Conservation (phyloP, 35 echinoderm and acorn worm genomes). For the Amphiura filiformis region DNA sequence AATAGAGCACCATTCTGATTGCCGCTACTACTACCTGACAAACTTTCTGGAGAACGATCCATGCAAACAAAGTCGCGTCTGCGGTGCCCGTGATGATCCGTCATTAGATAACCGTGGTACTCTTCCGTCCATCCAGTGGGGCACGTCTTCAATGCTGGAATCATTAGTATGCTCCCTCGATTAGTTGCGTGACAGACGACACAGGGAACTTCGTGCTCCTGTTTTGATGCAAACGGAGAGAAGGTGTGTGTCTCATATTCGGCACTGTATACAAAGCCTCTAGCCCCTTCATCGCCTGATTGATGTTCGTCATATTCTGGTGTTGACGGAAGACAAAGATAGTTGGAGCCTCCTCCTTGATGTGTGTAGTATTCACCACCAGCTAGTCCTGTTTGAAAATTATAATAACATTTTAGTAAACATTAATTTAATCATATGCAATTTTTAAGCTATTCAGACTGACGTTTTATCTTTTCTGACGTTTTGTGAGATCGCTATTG, state of each 20-base stretch:
- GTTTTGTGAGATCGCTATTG: no score
- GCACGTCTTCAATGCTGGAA: constrained; percentile 19
- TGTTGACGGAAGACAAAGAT: constrained; percentile 26
- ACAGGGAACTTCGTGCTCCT: constrained; percentile 30
- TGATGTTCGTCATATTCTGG: constrained; percentile 1
- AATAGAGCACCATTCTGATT: constrained; percentile 38
- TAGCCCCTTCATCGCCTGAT: background rate
- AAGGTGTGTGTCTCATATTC: constrained; percentile 29
- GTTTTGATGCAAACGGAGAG: background rate
- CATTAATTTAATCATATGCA: no score
- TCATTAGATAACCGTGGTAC: constrained; percentile 36
- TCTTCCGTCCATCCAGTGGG: constrained; percentile 24
- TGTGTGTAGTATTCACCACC: constrained; percentile 31
- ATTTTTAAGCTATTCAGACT: no score
- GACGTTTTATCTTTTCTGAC: no score
- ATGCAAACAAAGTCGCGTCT: constrained; percentile 23
- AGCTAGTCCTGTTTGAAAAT: constrained; percentile 28
- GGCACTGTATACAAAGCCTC: background rate
- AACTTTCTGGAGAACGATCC: constrained; percentile 12
- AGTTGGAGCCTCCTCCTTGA: constrained; percentile 21
- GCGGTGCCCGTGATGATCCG: constrained; percentile 3
- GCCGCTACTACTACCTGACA: background rate
- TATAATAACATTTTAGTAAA: no score
- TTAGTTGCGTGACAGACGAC: constrained; percentile 1
- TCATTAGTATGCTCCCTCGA: constrained; percentile 1